Conservation (phyloP, 2,113 vertebrate species). For the Tupaia tana region DNA sequence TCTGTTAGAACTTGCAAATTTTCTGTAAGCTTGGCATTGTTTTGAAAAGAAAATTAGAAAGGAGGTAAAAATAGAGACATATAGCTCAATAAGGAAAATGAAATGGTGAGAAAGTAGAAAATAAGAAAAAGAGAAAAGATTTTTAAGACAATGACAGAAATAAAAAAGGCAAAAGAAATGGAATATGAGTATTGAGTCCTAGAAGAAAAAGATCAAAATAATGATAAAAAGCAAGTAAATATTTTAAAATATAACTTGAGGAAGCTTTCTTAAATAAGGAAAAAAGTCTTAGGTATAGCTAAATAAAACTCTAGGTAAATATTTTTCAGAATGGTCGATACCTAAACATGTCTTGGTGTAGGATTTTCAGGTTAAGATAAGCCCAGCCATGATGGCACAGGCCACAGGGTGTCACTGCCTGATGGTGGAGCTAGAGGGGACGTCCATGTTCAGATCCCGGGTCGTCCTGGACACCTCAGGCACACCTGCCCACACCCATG, state of each 20-base stretch:
- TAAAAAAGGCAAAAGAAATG: neutral
- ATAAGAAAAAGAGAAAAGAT: neutral
- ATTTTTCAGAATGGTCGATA: neutral
- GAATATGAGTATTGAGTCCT: neutral
- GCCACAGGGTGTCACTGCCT: no score
- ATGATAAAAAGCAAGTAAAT: neutral
- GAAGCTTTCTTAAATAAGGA: neutral
- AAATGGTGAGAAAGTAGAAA: neutral
- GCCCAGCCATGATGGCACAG: no score
- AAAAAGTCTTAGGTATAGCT: neutral
- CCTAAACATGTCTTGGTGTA: neutral
- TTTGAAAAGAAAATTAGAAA: neutral
- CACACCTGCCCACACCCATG: no score
- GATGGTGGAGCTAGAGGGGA: no score
- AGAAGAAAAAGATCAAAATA: neutral
- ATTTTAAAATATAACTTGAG: neutral
- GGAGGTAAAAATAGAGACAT: neutral
- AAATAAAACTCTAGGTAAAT: neutral
- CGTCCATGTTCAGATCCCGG: no score
- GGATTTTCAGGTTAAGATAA: neutral
- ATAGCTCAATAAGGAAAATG: neutral
- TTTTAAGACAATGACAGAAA: neutral
- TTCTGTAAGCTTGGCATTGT: neutral
- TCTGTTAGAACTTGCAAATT: neutral
- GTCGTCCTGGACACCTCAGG: no score